These are phyloP conservation scores for Euthynnus affinis DNA, from an alignment of 2,797 vertebrate species.

Conservation along the genomic window DNA sequence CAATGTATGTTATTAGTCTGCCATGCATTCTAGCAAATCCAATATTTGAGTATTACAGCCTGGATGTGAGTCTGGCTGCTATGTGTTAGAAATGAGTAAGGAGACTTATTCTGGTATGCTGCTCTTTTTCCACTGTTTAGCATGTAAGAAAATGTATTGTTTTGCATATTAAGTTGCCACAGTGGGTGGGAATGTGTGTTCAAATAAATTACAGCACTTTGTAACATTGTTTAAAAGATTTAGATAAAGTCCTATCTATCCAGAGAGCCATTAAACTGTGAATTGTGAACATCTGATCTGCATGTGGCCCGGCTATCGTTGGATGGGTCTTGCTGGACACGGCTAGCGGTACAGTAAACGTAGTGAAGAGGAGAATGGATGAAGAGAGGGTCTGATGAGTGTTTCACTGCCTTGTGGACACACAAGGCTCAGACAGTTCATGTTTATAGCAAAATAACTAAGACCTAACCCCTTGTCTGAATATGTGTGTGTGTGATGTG, in stretches of 20 bases:
- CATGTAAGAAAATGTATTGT: slow-evolving; percentile 2
- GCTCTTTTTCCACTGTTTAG: slow-evolving; percentile 22
- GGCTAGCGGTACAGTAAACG: not conserved
- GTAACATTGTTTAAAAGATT: not conserved
- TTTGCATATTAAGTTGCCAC: slow-evolving; percentile 25
- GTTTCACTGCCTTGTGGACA: not conserved
- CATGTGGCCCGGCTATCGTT: not conserved
- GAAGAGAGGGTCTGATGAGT: not conserved
- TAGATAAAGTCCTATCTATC: too few species aligned
- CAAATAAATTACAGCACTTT: not conserved
- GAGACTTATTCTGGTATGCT: slow-evolving; percentile 8
- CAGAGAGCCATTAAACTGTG: too few species aligned
- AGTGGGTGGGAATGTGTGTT: slow-evolving; percentile 12
- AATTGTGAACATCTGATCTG: not conserved
- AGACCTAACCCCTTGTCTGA: not conserved
- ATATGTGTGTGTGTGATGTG: not conserved
- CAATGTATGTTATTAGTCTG: slow-evolving; percentile 62
- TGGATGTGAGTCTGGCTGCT: slow-evolving; percentile 25
- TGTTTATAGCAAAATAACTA: slow-evolving; percentile 22
- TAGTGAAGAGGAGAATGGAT: not conserved
- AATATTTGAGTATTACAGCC: slow-evolving; percentile 56
- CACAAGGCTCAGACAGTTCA: not conserved
- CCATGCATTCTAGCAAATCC: slow-evolving; percentile 61
- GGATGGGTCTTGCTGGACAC: not conserved
- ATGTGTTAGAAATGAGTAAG: slow-evolving; percentile 21